Conservation (phyloP, 2,888 invertebrate genomes). For the Syrphus vitripennis region DNA sequence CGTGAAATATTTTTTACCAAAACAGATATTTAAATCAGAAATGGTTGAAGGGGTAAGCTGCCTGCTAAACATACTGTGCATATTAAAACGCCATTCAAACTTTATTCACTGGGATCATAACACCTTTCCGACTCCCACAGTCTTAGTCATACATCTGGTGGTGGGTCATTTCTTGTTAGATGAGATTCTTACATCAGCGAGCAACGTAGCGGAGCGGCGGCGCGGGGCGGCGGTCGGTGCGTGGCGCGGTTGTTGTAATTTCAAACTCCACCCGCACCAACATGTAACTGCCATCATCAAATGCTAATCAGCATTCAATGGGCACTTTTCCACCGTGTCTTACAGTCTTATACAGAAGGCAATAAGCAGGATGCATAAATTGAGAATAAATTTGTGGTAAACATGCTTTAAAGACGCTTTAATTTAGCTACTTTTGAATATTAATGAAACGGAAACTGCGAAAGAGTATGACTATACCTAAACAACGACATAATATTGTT, state of each 20-base stretch:
- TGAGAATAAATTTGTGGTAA: constrained; percentile 70
- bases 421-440: constrained; percentile 71
- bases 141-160: constrained; percentile 47
- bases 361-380: constrained; percentile 71
- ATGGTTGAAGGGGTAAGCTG: too few species aligned
- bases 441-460: constrained; percentile 70
- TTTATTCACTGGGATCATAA: constrained; percentile 48
- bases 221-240: too few species aligned
- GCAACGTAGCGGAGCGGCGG: background rate
- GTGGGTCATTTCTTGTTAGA: constrained; percentile 51
- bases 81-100: constrained; percentile 20
- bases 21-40: too few species aligned
- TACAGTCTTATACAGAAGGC: constrained; percentile 21
- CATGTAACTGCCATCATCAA: constrained; percentile 63
- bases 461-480: background rate
- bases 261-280: constrained; percentile 1
- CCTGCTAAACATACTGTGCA: constrained; percentile 31
- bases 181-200: constrained; percentile 21
- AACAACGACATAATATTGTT: background rate
- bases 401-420: constrained; percentile 70
- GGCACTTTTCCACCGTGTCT: constrained; percentile 31
- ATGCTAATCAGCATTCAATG: constrained; percentile 70
- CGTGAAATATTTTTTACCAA: too few species aligned
- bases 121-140: constrained; percentile 50
- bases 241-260: background rate